Evolutionary conservation across 2,888 invertebrate genomes (phyloP).

Genomic region (Acrobasis repandana): DNA sequence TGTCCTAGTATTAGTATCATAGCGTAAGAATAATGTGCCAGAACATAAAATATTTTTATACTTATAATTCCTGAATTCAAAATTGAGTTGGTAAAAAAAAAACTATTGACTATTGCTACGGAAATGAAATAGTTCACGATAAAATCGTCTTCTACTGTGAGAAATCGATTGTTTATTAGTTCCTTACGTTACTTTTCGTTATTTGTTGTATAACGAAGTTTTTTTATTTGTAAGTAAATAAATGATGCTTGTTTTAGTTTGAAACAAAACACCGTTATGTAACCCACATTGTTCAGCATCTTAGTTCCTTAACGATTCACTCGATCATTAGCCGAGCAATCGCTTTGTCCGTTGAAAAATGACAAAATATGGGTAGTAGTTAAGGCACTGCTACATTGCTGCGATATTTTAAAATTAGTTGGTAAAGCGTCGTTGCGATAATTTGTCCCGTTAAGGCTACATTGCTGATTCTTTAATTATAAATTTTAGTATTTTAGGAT

Average conservation of each 20-base stretch:
- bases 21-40: constrained; percentile 74
- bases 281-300: constrained; percentile 27
- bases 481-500: too few relatives aligned
- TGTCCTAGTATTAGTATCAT: constrained; percentile 51
- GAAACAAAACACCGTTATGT: constrained; percentile 18
- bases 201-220: not conserved
- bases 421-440: too few relatives aligned
- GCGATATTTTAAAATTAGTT: too few relatives aligned
- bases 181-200: constrained; percentile 11
- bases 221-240: not conserved
- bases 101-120: not conserved
- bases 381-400: constrained; percentile 7
- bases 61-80: not conserved
- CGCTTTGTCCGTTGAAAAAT: constrained; percentile 43
- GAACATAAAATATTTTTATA: constrained; percentile 37
- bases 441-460: too few relatives aligned
- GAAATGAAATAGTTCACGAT: not conserved
- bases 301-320: constrained; percentile 39
- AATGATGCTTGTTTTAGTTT: constrained; percentile 2
- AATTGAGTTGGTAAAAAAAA: not conserved
- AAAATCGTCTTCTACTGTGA: not conserved
- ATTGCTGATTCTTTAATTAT: too few relatives aligned
- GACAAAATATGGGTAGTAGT: constrained; percentile 37
- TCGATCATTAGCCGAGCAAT: constrained; percentile 44
- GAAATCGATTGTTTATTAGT: constrained; percentile 2